A percentile compares a stretch with the other conserved stretches of the same genome.
Evolutionary conservation across 2,113 vertebrate species (phyloP).

Genomic region (Columba livia): DNA sequence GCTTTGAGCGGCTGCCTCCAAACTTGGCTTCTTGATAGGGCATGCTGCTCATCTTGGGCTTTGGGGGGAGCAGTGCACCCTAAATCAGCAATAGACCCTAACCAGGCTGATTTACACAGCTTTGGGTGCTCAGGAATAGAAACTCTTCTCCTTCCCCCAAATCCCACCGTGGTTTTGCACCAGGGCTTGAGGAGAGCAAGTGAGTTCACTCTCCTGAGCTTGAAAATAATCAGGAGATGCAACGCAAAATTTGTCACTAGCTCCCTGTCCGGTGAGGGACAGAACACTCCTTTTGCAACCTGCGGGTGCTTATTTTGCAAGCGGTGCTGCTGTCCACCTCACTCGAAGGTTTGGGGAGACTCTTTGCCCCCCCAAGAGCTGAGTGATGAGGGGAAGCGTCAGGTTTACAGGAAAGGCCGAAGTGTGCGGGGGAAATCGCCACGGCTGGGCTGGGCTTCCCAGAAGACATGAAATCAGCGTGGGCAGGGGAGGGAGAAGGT

Average conservation of each 20-base stretch:
- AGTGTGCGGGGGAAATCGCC: neutral
- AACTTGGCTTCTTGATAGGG: neutral
- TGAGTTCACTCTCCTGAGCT: neutral
- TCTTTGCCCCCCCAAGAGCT: neutral
- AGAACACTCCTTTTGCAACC: neutral
- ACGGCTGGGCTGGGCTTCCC: constrained; percentile 42
- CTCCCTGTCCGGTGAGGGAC: accelerated
- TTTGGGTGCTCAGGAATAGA: neutral
- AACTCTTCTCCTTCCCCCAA: neutral
- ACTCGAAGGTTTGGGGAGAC: neutral
- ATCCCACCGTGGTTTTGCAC: neutral
- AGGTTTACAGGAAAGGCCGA: constrained; percentile 4
- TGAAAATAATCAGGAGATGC: accelerated
- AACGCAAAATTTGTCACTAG: accelerated
- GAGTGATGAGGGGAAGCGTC: accelerated
- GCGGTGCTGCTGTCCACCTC: neutral
- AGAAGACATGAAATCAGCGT: neutral
- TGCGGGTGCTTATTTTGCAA: neutral
- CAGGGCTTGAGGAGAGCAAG: neutral
- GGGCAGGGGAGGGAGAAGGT: neutral
- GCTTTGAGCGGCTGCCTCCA: neutral
- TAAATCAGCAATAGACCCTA: accelerated
- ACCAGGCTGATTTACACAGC: neutral
- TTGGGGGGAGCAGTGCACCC: neutral
- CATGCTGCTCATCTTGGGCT: neutral